These are phyloP conservation scores for Orthonyx spaldingii DNA, from an alignment of 2,113 vertebrate genomes.

Conservation along the genomic window DNA sequence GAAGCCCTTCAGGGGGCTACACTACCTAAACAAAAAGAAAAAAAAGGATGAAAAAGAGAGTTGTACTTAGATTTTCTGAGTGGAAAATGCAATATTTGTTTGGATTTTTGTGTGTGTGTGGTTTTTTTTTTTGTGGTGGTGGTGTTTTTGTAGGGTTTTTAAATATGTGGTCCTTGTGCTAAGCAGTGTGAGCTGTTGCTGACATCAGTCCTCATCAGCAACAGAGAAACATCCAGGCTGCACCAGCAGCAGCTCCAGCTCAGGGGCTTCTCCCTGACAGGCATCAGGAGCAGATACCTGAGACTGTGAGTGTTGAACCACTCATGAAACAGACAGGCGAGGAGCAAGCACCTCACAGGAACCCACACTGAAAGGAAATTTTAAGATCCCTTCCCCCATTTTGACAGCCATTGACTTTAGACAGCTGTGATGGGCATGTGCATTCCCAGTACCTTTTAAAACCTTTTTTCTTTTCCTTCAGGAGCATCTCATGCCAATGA, in stretches of 20 bases:
- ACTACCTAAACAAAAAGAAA: neutral
- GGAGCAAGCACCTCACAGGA: neutral
- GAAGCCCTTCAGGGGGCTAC: neutral
- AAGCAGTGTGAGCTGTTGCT: neutral
- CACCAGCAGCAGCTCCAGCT: neutral
- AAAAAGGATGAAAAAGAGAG: neutral
- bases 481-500: neutral
- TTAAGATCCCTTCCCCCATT: neutral
- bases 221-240: neutral
- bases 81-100: neutral
- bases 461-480: neutral
- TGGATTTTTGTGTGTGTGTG: neutral
- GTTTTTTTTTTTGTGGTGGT: neutral
- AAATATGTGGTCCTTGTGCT: neutral
- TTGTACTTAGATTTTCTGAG: neutral
- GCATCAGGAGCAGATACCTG: neutral
- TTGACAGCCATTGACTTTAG: neutral
- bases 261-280: neutral
- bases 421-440: neutral
- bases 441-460: neutral
- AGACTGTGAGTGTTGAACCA: neutral
- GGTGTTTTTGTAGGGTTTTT: neutral
- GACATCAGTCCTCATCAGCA: neutral
- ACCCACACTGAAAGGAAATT: neutral
- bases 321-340: accelerated